phyloP scores from a whole-genome alignment of 2,113 vertebrate species.

The Mormyrus lacerda region DNA sequence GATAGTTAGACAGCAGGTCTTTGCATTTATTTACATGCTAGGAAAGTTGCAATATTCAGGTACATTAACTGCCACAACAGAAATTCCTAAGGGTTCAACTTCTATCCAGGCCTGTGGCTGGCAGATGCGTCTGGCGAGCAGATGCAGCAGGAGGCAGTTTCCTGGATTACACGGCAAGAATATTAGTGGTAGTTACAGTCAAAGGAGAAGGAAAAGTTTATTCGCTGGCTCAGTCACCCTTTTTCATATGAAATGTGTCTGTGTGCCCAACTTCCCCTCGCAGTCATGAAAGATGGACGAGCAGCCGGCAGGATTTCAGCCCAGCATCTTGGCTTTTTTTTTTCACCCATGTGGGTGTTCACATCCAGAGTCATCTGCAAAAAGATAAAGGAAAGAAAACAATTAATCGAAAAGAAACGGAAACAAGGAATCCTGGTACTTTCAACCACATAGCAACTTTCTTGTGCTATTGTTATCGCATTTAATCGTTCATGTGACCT shows the following conservation, averaged over 20 bases:
- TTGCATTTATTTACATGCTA: neutral
- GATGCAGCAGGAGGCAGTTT: neutral
- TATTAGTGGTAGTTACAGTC: conserved; percentile 14
- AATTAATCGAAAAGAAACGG: neutral
- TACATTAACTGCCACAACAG: neutral
- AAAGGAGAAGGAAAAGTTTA: conserved; percentile 18
- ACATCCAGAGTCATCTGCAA: conserved; percentile 7
- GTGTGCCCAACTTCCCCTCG: neutral
- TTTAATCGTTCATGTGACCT: neutral
- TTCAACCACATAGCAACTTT: neutral
- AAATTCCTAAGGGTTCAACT: neutral
- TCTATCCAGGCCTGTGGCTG: neutral
- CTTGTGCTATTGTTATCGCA: conserved; percentile 10
- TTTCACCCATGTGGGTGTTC: conserved; percentile 13
- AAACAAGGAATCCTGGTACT: neutral
- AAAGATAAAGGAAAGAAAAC: neutral
- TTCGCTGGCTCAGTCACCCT: neutral
- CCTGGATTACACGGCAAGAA: conserved; percentile 7
- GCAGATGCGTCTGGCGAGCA: conserved; percentile 2
- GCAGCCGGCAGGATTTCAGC: neutral
- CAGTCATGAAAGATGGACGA: neutral
- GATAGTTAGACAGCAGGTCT: neutral
- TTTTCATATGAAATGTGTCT: conserved; percentile 7
- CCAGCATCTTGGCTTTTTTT: neutral
- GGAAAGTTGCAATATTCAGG: neutral